Evolutionary conservation across 2,797 vertebrate genomes (phyloP).

Genomic region (Linurgus olivaceus): DNA sequence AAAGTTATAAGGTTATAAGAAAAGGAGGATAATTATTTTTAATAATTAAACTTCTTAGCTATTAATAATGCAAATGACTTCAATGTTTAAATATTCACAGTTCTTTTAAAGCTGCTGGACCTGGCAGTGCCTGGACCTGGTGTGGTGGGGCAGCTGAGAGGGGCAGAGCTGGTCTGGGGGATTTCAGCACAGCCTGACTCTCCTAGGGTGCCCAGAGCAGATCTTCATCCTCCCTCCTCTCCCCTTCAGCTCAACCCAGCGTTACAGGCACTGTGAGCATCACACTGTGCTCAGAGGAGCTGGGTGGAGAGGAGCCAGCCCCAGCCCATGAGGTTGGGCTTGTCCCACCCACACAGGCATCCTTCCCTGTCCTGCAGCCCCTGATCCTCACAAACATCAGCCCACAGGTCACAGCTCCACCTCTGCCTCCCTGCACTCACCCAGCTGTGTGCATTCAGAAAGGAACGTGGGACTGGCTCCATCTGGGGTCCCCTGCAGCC

Average conservation of each 20-base stretch:
- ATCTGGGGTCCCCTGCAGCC: background rate
- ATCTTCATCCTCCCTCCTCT: background rate
- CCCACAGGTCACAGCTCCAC: accelerated
- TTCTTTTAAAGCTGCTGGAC: background rate
- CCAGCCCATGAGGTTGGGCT: background rate
- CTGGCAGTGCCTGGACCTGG: background rate
- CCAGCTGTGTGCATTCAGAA: accelerated
- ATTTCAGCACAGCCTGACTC: background rate
- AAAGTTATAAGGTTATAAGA: background rate
- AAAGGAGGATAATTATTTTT: background rate
- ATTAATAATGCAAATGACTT: background rate
- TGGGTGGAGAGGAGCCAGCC: background rate
- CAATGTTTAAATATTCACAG: background rate
- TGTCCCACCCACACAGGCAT: background rate
- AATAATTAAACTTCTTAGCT: background rate
- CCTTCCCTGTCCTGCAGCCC: background rate
- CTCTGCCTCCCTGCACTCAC: background rate
- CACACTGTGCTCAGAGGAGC: background rate
- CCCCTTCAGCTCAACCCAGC: background rate
- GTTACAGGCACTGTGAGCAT: accelerated
- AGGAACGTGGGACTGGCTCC: background rate
- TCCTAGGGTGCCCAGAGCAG: background rate
- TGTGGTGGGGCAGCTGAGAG: background rate
- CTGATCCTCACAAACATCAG: accelerated
- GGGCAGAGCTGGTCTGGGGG: background rate